Conservation (phyloP, 2,888 invertebrate genomes). For the Neoaliturus tenellus region DNA sequence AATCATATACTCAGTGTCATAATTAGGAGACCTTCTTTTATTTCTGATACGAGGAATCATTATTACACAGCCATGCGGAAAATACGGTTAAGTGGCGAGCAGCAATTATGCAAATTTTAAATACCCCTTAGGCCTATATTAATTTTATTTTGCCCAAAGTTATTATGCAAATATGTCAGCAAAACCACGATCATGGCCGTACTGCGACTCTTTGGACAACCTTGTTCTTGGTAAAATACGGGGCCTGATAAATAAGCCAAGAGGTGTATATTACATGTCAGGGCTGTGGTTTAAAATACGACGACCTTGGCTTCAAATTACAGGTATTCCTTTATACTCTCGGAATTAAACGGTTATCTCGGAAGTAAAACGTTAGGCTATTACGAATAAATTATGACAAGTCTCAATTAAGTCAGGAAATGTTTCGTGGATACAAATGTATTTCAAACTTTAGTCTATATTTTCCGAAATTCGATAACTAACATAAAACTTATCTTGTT, state of each 20-base stretch:
- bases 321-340: not conserved
- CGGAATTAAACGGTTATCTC: not conserved
- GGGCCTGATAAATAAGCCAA: not conserved
- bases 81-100: not conserved
- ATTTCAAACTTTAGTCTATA: too few relatives aligned
- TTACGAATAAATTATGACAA: too few relatives aligned
- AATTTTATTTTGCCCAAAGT: not conserved
- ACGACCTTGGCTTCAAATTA: conserved; percentile 19
- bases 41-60: too few relatives aligned
- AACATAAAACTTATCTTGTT: too few relatives aligned
- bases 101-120: not conserved
- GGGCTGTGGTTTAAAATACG: conserved; percentile 4
- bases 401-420: too few relatives aligned
- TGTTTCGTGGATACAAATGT: too few relatives aligned
- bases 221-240: not conserved
- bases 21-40: too few relatives aligned
- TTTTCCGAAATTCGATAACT: too few relatives aligned
- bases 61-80: too few relatives aligned
- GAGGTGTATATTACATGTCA: not conserved
- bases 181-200: not conserved
- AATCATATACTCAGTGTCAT: too few relatives aligned
- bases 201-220: not conserved
- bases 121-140: too few relatives aligned
- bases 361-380: too few relatives aligned
- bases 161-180: not conserved